Evolutionary conservation across 2,113 vertebrate species (phyloP), one percentile per base, ranked within the genome.

Genomic region (Chaetorhynchus papuensis): DNA sequence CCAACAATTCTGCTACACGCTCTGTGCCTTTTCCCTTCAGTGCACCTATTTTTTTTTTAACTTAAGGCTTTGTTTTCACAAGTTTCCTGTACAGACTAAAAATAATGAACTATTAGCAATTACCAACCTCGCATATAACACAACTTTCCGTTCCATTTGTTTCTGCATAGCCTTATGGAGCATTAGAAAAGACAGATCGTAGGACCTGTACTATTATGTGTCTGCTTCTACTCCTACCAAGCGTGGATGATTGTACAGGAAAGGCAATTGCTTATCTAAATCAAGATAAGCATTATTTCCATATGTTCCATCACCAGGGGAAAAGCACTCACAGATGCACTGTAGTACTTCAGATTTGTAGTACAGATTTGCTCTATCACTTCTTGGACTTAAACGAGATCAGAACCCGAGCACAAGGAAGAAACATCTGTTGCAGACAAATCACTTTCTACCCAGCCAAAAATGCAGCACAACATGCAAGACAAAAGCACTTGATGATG

Each of bases 221-320:
- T 83, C 93, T 95, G 74, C 70, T 89, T 82, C 85, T 45, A 79
- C 87, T 96, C 93, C 91, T 91, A 82, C 83, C 57, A 93, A 69
- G 69, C 0, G 0, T 35, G 71, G 82, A 87, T 90, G 93, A 89
- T 72, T 69, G 77, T 95, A 93, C 49, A 89, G 87, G 84, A 93
- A 94, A 92, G 59, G 92, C 89, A 94, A 95, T 68, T 94, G 80
- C 83, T 95, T 95, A 95, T 94, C 91, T 93, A 89, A 97, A 94
- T 94, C 83, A 94, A 91, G 88, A 94, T 82, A 94, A 92, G 74
- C 54, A 83, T 90, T 87, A 94, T 76, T 95, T 96, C 94, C 91
- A 83, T 94, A 79, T 91, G 94, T 83, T 96, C 80, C 71, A 93
- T 83, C 93, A 94, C 76, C 87, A 80, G 65, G 66, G 66, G 93